Base-by-base conservation (phyloP, 2,113 vertebrate species). In the Lophura nycthemera region DNA sequence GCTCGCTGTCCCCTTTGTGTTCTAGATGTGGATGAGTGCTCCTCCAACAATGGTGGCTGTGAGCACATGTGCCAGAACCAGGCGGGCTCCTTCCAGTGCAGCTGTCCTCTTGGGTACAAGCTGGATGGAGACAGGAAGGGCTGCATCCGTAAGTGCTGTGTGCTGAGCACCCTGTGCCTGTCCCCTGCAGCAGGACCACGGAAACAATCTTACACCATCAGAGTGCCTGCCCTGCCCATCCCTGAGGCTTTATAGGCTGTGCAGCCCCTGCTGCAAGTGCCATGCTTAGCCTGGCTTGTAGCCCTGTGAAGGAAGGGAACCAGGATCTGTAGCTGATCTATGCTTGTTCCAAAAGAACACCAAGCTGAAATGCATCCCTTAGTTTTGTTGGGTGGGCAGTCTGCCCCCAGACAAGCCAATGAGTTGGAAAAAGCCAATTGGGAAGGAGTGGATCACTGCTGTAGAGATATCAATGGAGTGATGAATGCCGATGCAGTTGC, bases 1-100 rank as follows among this genome's bases (percentile, higher is more conserved):
- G 0, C 34, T 9, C 7, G 12, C 38, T n/a, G 66, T 10, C 10
- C 29, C 76, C 63, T 15, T 0, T 66, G 57, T 67, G 81, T 96
- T 74, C 10, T 16, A 99, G 99, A 99, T 22, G 97, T 99, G 87
- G 98, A 99, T 1, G 99, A 99, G 94, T 99, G 99, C 57, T 93
- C 98, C 45, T 97, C 97, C 0, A 64, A 86, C 13, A 98, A 96
- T 0, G 98, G 98, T 0, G 98, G 98, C 1, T 99, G 99, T 6
- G 98, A 98, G 21, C 99, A 99, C 83, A 95, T 43, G 0, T 99
- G 99, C 74, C 96, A 98, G 86, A 99, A 99, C 97, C 98, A 97
- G 24, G 98, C 92, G 0, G 99, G 99, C 1, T 99, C 99, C 2
- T 99, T 99, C 96, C 98, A 97, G 94, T 99, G 99, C 24, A 96